Percentiles rank a stretch among this genome's conserved stretches.
Conservation (phyloP, 2,888 invertebrate species). For the Zygaena filipendulae region DNA sequence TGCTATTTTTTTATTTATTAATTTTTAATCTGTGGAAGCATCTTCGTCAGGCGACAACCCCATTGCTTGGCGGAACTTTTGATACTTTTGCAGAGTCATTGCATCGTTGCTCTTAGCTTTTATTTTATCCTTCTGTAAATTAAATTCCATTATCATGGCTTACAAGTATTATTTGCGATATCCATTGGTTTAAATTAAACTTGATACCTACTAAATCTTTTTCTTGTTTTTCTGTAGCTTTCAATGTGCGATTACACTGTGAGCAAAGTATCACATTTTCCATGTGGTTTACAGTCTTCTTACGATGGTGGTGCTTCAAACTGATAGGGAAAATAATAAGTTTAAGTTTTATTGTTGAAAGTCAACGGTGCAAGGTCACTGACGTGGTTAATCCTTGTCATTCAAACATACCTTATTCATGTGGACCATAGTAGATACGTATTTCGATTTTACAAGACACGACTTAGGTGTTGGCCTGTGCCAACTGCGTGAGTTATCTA, state of each 20-base stretch:
- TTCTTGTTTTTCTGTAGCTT: constrained; percentile 52
- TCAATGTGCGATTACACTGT: constrained; percentile 43
- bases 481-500: too few species aligned
- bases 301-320: constrained; percentile 54
- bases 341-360: too few species aligned
- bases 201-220: constrained; percentile 46
- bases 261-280: constrained; percentile 54
- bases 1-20: constrained; percentile 2
- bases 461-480: too few species aligned
- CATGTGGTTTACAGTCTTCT: constrained; percentile 57
- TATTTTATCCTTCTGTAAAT: constrained; percentile 48
- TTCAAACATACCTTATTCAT: too few species aligned
- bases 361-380: too few species aligned
- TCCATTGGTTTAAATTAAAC: too few species aligned
- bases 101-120: constrained; percentile 38
- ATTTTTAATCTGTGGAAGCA: constrained; percentile 43
- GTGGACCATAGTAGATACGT: too few species aligned
- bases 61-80: constrained; percentile 54
- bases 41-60: constrained; percentile 54
- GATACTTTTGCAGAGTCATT: constrained; percentile 35
- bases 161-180: too few species aligned
- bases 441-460: too few species aligned
- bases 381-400: too few species aligned
- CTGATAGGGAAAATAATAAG: constrained; percentile 23
- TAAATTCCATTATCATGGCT: too few species aligned